phyloP scores from a whole-genome alignment of 2,797 vertebrate species.

The Cossypha heuglini region DNA sequence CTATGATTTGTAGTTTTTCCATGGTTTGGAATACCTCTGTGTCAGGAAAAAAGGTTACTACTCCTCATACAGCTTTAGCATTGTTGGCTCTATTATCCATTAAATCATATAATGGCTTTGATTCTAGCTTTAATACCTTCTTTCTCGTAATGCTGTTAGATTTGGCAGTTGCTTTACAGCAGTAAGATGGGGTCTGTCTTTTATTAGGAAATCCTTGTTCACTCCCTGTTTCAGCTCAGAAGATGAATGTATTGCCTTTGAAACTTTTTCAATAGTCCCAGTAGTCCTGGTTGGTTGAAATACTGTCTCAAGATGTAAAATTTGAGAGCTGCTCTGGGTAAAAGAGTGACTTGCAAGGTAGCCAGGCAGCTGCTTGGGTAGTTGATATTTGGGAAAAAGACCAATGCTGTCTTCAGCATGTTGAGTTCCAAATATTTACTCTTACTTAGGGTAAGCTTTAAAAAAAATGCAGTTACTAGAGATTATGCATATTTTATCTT shows the following conservation, averaged over 20 bases:
- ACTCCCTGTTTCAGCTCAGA: neutral
- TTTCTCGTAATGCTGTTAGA: neutral
- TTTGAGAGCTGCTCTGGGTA: neutral
- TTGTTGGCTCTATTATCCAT: neutral
- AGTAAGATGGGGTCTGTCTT: neutral
- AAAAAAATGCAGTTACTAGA: neutral
- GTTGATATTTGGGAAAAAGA: neutral
- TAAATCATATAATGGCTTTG: neutral
- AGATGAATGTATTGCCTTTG: neutral
- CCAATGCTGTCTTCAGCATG: neutral
- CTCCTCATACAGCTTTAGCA: neutral
- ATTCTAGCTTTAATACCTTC: neutral
- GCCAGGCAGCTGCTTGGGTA: neutral
- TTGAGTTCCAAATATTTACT: neutral
- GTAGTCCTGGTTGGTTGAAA: neutral
- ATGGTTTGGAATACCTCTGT: neutral
- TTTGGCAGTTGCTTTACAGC: neutral
- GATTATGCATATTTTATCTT: neutral
- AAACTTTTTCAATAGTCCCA: neutral
- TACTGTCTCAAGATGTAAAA: neutral
- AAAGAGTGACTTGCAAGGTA: neutral
- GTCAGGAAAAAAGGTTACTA: neutral
- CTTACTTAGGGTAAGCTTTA: neutral
- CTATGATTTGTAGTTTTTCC: neutral
- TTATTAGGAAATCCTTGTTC: neutral